A percentile compares a stretch with the other conserved stretches of the same genome.
Conservation (phyloP, 2,797 vertebrate species). For the Neosilurus hyrtlii region DNA sequence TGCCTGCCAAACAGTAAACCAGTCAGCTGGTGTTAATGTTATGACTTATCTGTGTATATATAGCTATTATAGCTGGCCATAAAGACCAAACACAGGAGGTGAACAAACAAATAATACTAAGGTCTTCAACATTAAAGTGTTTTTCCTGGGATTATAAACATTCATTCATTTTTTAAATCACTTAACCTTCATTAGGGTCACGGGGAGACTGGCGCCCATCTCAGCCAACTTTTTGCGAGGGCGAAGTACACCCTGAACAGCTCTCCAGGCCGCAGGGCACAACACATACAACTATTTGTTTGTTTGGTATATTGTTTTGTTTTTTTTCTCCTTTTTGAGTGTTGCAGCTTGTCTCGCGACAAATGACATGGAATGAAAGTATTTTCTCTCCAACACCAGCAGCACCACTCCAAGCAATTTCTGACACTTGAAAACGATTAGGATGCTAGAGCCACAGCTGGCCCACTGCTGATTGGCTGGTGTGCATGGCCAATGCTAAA, state of each 20-base stretch:
- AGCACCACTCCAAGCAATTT: constrained; percentile 69
- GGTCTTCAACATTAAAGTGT: background rate
- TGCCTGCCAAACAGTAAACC: no score
- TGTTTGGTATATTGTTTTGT: constrained; percentile 3
- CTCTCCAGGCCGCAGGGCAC: no score
- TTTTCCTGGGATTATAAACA: background rate
- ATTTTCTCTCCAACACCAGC: constrained; percentile 70
- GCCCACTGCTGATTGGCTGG: constrained; percentile 73
- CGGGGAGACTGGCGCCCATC: no score
- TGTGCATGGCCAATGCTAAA: constrained; percentile 76
- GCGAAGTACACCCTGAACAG: background rate
- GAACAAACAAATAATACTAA: background rate
- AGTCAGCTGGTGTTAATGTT: no score
- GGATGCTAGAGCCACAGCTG: constrained; percentile 75
- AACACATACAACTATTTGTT: no score
- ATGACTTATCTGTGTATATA: no score
- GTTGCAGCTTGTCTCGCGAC: constrained; percentile 72
- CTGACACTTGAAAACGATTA: constrained; percentile 77
- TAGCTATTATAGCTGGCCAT: background rate
- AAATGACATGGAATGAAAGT: constrained; percentile 79
- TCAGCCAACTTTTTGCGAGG: no score
- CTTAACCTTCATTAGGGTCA: background rate
- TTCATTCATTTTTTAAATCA: background rate
- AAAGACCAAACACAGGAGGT: background rate
- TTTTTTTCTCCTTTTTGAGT: constrained; percentile 75